A percentile compares a stretch with the other conserved stretches of the same genome.
These are phyloP conservation scores for Anableps anableps DNA, from an alignment of 2,797 vertebrate species.

Conservation along the genomic window DNA sequence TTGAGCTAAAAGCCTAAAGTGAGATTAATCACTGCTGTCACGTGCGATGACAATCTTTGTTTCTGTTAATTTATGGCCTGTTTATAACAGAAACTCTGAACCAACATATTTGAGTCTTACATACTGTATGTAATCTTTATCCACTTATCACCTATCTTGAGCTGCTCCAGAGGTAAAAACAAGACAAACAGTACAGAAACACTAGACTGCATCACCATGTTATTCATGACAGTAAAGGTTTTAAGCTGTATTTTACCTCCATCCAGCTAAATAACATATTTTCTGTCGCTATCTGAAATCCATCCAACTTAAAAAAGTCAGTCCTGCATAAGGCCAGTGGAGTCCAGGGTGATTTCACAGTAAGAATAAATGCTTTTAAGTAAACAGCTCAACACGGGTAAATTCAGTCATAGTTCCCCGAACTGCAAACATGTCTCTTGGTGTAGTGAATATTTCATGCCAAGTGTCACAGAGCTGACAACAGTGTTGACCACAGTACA, in stretches of 20 bases:
- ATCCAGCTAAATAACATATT: neutral
- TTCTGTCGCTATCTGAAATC: neutral
- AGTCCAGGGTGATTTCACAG: neutral
- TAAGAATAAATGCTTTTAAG: constrained; percentile 6
- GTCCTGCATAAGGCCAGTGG: neutral
- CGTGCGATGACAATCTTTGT: constrained; percentile 57
- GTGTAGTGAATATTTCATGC: constrained; percentile 76
- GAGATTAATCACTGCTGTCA: constrained; percentile 75
- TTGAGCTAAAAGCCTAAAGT: constrained; percentile 65
- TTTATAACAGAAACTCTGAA: neutral
- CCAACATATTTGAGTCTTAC: neutral
- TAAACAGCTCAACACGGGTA: constrained; percentile 29
- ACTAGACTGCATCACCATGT: constrained; percentile 7
- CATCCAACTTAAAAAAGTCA: constrained; percentile 15
- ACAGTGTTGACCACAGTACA: constrained; percentile 63
- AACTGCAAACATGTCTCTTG: constrained; percentile 67
- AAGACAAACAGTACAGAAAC: neutral
- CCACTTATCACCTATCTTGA: constrained; percentile 2
- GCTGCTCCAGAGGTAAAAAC: neutral
- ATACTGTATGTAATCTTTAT: neutral
- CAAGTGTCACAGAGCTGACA: constrained; percentile 63
- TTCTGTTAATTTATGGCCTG: neutral
- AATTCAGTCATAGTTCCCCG: constrained; percentile 42
- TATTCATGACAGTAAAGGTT: neutral
- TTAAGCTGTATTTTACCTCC: neutral